Percentiles rank a stretch among this genome's conserved stretches.
Conservation (phyloP, 37 sponge, comb jelly and placozoan species). For the Geodia barretti region DNA sequence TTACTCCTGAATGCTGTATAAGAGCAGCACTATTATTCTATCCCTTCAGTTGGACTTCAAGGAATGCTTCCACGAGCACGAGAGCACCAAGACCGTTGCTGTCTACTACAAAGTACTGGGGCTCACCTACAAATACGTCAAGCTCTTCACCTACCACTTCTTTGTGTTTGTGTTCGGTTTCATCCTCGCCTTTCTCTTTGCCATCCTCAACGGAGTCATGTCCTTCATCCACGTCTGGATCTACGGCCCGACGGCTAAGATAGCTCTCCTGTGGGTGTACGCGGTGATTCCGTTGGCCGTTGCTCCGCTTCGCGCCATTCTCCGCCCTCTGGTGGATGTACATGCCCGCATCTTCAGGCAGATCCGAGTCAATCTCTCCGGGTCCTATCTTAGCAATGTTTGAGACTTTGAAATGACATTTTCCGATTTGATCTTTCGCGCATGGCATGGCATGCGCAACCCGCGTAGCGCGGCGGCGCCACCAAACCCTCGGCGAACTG, state of each 20-base stretch:
- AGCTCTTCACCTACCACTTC: slow-evolving; percentile 39
- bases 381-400: background rate
- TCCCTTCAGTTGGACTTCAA: slow-evolving; percentile 49
- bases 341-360: slow-evolving; percentile 44
- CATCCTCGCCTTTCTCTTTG: slow-evolving; percentile 25
- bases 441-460: no score
- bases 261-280: slow-evolving; percentile 7
- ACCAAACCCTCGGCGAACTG: no score
- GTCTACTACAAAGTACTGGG: background rate
- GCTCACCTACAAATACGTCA: slow-evolving; percentile 31
- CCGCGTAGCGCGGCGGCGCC: no score
- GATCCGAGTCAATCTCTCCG: slow-evolving; percentile 11
- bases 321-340: slow-evolving; percentile 31
- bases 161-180: slow-evolving; percentile 45
- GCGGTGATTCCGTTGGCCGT: slow-evolving; percentile 10
- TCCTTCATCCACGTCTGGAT: slow-evolving; percentile 28
- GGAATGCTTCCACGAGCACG: slow-evolving; percentile 40
- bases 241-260: slow-evolving; percentile 14
- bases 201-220: slow-evolving; percentile 20
- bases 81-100: slow-evolving; percentile 27
- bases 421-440: no score
- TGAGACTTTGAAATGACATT: background rate
- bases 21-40: no score
- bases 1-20: no score
- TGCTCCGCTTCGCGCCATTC: slow-evolving; percentile 9